Conservation (phyloP, 2,797 vertebrate genomes). For the Lepus oiostolus region DNA sequence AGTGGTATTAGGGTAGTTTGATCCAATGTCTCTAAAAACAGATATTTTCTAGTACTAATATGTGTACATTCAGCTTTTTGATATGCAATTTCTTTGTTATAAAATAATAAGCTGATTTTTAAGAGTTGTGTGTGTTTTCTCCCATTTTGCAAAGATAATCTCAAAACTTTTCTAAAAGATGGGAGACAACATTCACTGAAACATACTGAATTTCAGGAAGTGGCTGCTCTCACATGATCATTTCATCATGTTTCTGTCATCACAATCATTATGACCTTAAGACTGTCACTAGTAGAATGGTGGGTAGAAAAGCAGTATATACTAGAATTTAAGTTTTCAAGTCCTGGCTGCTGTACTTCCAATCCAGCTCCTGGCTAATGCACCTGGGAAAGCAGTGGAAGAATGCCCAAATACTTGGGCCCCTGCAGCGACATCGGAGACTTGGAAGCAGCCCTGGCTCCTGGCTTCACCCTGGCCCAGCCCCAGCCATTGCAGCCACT, state of each 20-base stretch:
- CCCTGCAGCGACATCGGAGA: no score
- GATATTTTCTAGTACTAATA: background rate
- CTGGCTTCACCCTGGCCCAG: no score
- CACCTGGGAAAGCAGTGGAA: no score
- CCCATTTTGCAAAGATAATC: background rate
- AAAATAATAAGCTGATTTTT: slow-evolving; percentile 25
- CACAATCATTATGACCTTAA: slow-evolving; percentile 35
- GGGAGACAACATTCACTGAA: background rate
- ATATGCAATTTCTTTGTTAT: background rate
- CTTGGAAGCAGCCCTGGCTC: no score
- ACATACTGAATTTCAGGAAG: background rate
- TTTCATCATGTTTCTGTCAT: background rate
- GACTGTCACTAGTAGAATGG: background rate
- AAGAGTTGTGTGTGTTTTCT: background rate
- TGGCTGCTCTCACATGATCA: background rate
- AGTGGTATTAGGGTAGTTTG: background rate
- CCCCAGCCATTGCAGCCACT: no score
- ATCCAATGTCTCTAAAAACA: background rate
- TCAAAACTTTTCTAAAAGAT: slow-evolving; percentile 17
- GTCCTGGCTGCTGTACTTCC: no score
- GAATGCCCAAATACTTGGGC: no score
- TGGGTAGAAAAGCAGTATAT: background rate
- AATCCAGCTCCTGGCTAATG: no score
- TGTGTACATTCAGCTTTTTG: slow-evolving; percentile 18
- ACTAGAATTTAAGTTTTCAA: background rate